Evolutionary conservation across 2,797 vertebrate genomes (phyloP).

Genomic region (Apogon hyalosoma): DNA sequence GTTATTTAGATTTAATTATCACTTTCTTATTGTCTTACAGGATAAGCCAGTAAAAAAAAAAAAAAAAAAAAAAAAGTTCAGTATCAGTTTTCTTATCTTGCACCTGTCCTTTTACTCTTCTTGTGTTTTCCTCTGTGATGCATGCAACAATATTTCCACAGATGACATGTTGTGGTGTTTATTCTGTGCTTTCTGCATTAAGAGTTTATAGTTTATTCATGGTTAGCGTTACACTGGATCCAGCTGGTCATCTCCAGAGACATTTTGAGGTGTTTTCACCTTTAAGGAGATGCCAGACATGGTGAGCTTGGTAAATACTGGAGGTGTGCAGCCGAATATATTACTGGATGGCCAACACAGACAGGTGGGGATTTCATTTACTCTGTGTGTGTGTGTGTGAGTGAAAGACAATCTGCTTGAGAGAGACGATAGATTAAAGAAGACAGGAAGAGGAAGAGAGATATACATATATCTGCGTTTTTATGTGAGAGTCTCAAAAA

Average conservation of each 20-base stretch:
- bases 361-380: constrained; percentile 61
- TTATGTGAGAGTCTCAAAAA: constrained; percentile 8
- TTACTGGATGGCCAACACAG: constrained; percentile 59
- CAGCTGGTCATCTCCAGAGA: constrained; percentile 49
- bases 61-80: not conserved
- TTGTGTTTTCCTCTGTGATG: not conserved
- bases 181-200: not conserved
- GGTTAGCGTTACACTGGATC: constrained; percentile 19
- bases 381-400: constrained; percentile 6
- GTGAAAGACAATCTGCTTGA: constrained; percentile 3
- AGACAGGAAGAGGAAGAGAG: not conserved
- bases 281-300: constrained; percentile 73
- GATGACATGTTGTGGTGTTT: not conserved
- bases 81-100: not conserved
- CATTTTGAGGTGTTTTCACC: constrained; percentile 66
- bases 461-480: not conserved
- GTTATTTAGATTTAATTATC: not conserved
- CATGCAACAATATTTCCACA: not conserved
- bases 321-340: constrained; percentile 80
- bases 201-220: constrained; percentile 9
- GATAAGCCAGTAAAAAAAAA: not conserved
- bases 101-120: not conserved
- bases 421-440: not conserved
- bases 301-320: constrained; percentile 76
- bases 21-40: no score